A percentile compares a stretch with the other conserved stretches of the same genome.
These are phyloP conservation scores for Oryzias dopingdopingensis DNA, from an alignment of 2,797 vertebrate species.

Conservation along the genomic window DNA sequence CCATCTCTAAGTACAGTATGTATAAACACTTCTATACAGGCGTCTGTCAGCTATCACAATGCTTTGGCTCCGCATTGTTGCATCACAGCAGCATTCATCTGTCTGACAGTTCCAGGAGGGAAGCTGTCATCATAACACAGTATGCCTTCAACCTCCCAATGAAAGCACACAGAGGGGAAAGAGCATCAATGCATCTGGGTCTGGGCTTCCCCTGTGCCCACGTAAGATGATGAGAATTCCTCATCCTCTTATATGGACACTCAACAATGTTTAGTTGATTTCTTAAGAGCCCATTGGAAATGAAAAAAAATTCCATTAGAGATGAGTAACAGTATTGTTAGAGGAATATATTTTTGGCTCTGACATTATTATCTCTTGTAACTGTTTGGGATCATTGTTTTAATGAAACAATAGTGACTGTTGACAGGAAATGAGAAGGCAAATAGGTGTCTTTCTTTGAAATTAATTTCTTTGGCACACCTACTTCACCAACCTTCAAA, in stretches of 20 bases:
- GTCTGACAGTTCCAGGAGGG: conserved; percentile 11
- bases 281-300: too few relatives aligned
- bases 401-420: neutral
- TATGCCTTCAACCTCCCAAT: conserved; percentile 12
- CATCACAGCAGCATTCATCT: conserved; percentile 18
- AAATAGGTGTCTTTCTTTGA: neutral
- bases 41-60: conserved; percentile 13
- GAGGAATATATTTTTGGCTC: neutral
- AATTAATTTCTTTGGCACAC: neutral
- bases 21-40: conserved; percentile 8
- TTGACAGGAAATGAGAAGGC: neutral
- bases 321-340: neutral
- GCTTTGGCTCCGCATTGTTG: conserved; percentile 2
- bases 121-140: conserved; percentile 20
- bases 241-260: too few relatives aligned
- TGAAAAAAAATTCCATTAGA: neutral
- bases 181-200: conserved; percentile 8
- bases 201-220: too few relatives aligned
- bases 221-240: too few relatives aligned
- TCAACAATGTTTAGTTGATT: too few relatives aligned
- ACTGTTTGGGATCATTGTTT: neutral
- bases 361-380: neutral
- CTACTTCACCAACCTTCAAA: neutral
- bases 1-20: neutral
- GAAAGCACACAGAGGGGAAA: conserved; percentile 9